A percentile compares a stretch with the other conserved stretches of the same genome.
Conservation (phyloP, 2,888 invertebrate genomes). For the Troides oblongomaculatus region DNA sequence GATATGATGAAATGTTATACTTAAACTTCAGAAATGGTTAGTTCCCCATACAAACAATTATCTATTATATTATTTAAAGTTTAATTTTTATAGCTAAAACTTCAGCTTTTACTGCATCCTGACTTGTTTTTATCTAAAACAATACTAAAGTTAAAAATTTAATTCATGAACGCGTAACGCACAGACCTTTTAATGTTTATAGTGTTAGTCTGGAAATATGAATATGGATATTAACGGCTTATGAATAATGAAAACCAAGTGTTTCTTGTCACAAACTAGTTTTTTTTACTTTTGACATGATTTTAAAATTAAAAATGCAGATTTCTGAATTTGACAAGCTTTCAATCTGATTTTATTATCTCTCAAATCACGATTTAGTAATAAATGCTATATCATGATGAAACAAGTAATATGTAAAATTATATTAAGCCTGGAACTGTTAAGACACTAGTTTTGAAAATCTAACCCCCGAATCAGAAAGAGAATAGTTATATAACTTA, state of each 20-base stretch:
- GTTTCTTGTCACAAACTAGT: neutral
- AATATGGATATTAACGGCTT: neutral
- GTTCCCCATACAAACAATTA: neutral
- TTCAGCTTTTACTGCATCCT: too few species aligned
- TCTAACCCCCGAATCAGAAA: too few species aligned
- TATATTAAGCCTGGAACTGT: too few species aligned
- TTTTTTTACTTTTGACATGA: neutral
- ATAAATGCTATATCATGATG: neutral
- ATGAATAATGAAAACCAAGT: neutral
- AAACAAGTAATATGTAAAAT: neutral
- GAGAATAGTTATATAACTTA: too few species aligned
- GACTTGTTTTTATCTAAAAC: neutral
- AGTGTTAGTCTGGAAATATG: neutral
- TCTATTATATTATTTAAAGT: neutral
- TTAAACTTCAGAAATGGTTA: neutral
- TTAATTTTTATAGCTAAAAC: neutral
- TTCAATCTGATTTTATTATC: too few species aligned
- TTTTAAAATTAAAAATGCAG: neutral
- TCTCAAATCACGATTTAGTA: neutral
- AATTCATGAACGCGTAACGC: neutral
- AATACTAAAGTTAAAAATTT: neutral
- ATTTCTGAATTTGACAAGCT: neutral
- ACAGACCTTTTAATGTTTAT: neutral
- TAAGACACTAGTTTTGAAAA: too few species aligned
- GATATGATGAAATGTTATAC: neutral